phyloP scores from a whole-genome alignment of 1,140 invertebrate genomes.

The Oedothorax gibbosus region DNA sequence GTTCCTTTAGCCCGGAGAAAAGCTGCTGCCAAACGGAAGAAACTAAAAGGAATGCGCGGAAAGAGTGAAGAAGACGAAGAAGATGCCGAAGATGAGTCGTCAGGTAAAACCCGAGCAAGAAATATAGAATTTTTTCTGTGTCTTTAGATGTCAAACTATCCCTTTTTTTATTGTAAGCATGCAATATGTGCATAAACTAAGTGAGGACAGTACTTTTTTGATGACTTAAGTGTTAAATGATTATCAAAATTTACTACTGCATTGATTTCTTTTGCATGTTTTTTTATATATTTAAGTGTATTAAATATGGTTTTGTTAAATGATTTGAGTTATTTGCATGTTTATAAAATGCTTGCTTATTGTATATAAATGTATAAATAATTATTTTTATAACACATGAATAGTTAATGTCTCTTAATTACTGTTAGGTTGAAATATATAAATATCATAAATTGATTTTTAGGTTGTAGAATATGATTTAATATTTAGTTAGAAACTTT shows the following conservation, averaged over 20 bases:
- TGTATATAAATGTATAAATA: background rate
- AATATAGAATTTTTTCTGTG: background rate
- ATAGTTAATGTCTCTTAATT: too few relatives aligned
- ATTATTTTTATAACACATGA: too few relatives aligned
- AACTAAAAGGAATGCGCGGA: slow-evolving; percentile 95
- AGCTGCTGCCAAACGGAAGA: slow-evolving; percentile 91
- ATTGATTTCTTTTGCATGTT: background rate
- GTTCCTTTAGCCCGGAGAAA: slow-evolving; percentile 82
- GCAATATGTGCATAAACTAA: slow-evolving; percentile 1
- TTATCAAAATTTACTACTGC: background rate
- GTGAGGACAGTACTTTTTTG: too few relatives aligned
- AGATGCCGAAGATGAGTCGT: slow-evolving; percentile 90
- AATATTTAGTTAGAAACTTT: too few relatives aligned
- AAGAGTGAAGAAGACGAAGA: slow-evolving; percentile 98
- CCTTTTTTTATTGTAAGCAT: background rate
- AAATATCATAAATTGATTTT: too few relatives aligned
- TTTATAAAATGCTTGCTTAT: slow-evolving; percentile 17
- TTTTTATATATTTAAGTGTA: slow-evolving; percentile 2
- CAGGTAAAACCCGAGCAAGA: background rate
- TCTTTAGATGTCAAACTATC: background rate
- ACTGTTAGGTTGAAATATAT: too few relatives aligned
- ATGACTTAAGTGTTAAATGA: too few relatives aligned
- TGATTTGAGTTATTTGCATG: background rate
- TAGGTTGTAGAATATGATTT: too few relatives aligned
- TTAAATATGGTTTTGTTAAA: too few relatives aligned